These are phyloP conservation scores for Cheilosia soror DNA, from an alignment of 2,888 invertebrate species.

Conservation along the genomic window DNA sequence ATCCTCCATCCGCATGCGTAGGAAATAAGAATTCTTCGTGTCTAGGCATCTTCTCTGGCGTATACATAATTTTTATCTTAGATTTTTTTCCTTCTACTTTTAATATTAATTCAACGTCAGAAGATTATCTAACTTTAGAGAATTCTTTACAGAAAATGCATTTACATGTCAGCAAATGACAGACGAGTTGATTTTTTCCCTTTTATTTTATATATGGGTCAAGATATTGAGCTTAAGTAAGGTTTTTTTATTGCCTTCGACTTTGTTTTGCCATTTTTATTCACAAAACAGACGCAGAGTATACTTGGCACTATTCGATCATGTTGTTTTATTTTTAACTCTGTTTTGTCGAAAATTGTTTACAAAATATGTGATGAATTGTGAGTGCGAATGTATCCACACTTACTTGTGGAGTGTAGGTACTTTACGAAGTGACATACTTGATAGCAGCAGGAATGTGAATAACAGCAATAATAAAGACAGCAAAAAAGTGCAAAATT, in stretches of 20 bases:
- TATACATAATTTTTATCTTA: conserved; percentile 52
- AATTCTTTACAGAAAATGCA: conserved; percentile 13
- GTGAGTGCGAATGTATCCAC: conserved; percentile 54
- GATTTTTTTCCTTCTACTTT: neutral
- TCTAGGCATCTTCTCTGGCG: conserved; percentile 50
- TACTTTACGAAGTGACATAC: conserved; percentile 51
- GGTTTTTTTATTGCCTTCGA: conserved; percentile 40
- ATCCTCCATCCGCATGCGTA: conserved; percentile 59
- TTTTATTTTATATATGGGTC: conserved; percentile 49
- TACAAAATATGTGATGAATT: conserved; percentile 62
- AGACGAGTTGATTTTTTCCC: conserved; percentile 14
- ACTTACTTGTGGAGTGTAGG: conserved; percentile 43
- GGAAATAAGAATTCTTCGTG: conserved; percentile 1
- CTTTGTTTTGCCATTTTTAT: conserved; percentile 43
- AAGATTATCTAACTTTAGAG: conserved; percentile 53
- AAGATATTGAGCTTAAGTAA: conserved; percentile 58
- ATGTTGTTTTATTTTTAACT: conserved; percentile 37
- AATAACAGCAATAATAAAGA: conserved; percentile 22
- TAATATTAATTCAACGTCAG: conserved; percentile 27
- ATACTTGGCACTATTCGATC: conserved; percentile 63
- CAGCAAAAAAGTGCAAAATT: conserved; percentile 48
- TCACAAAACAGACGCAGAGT: conserved; percentile 37
- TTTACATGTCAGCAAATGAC: conserved; percentile 35
- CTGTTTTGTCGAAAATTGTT: conserved; percentile 35
- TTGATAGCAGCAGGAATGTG: conserved; percentile 58